Evolutionary conservation across 2,888 invertebrate species (phyloP), one percentile per base, ranked within the genome.

Genomic region (Cylloceria caligata): DNA sequence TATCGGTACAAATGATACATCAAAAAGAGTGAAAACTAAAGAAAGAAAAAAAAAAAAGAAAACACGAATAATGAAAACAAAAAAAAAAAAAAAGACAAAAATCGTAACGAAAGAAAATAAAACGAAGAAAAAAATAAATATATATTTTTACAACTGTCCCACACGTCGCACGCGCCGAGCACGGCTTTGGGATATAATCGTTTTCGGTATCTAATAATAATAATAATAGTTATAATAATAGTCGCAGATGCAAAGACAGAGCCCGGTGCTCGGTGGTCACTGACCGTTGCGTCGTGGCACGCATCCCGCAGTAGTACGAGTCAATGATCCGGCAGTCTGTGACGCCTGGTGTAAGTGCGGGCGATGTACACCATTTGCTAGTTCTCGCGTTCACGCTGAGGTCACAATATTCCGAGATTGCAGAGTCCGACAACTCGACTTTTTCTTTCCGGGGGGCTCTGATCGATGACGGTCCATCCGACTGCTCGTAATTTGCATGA

Each of bases 71-170:
- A 30, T 30, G 5, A 30, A 30, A 4, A 30, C 3, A 81, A 42
- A 52, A n/a, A 65, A 75, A 45, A 30, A 19, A n/a, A 57, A 19
- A 67, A 45, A 34, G n/a, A 65, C 36, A 79, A 49, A 69, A 60
- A 75, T n/a, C 30, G 34, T 52, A 39, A 52, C 39, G 68, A 52
- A 36, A 45, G 27, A 27, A 30, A 30, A 47, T 24, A 62, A 77
- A 55, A 65, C 57, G 73, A 74, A 49, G 64, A 73, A 81, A 81
- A 77, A 81, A 72, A 79, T 82, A 79, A 75, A 82, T 79, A 82
- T 82, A 82, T 82, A 82, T 82, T 82, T 82, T 82, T 82, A 82
- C 82, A 82, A 82, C 74, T 24, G 75, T 82, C 79, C 75, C 82
- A 72, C 67, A 72, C 67, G 75, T 82, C 65, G 74, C 65, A 74